A percentile compares a stretch with the other conserved stretches of the same genome.
These are phyloP conservation scores for Tholera decimalis DNA, from an alignment of 2,888 invertebrate species.

Conservation along the genomic window DNA sequence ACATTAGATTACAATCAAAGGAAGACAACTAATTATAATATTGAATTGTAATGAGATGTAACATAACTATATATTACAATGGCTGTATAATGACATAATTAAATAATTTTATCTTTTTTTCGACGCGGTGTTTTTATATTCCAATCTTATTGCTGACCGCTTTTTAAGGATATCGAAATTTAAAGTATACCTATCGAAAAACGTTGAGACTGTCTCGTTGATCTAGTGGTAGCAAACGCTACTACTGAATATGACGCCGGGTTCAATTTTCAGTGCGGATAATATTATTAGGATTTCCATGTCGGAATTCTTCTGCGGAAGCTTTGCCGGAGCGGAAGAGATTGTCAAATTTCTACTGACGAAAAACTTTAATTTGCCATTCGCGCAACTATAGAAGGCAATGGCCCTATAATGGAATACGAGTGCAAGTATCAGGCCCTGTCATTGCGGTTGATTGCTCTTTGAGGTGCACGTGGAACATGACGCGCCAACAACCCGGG, in stretches of 20 bases:
- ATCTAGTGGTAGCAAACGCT: neutral
- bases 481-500: no score
- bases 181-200: neutral
- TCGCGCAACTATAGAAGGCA: no score
- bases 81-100: slow-evolving; percentile 64
- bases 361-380: no score
- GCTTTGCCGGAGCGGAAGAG: no score
- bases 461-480: no score
- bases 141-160: slow-evolving; percentile 5
- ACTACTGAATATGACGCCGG: no score
- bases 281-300: neutral
- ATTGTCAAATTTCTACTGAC: no score
- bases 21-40: slow-evolving; percentile 56
- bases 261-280: neutral
- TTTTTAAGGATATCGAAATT: no score
- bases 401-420: no score
- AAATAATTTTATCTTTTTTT: slow-evolving; percentile 63
- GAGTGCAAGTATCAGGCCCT: no score
- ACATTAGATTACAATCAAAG: slow-evolving; percentile 61
- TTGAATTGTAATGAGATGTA: slow-evolving; percentile 58
- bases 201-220: neutral
- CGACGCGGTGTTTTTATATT: slow-evolving; percentile 47
- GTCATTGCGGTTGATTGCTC: no score
- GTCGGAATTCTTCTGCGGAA: neutral
- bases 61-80: slow-evolving; percentile 55